A percentile compares a stretch with the other conserved stretches of the same genome.
Conservation (phyloP, 2,888 invertebrate species). For the Sinelater perroti region DNA sequence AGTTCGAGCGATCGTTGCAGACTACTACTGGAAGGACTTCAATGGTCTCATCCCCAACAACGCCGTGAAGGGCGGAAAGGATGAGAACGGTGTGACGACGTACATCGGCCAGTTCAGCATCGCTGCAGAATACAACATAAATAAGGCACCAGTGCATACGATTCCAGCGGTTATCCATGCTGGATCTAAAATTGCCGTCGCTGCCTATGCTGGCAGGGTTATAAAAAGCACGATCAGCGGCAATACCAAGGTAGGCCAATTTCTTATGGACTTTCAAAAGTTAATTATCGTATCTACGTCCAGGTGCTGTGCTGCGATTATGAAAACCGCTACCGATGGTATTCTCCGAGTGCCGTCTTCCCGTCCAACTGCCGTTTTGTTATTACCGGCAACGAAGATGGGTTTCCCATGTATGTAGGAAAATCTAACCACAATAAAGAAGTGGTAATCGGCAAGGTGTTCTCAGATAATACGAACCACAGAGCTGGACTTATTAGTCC, state of each 20-base stretch:
- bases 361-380: constrained; percentile 21
- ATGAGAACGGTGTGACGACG: constrained; percentile 3
- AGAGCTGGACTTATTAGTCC: constrained; percentile 1
- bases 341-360: constrained; percentile 3
- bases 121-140: constrained; percentile 1
- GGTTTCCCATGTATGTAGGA: constrained; percentile 22
- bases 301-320: constrained; percentile 30
- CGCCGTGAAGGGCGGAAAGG: constrained; percentile 24
- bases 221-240: not conserved
- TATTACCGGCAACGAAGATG: constrained; percentile 31
- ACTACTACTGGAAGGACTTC: constrained; percentile 20
- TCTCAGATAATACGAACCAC: constrained; percentile 2
- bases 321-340: constrained; percentile 22
- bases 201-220: not conserved
- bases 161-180: not conserved
- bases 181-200: not conserved
- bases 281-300: no score
- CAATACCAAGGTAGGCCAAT: constrained; percentile 13
- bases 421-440: constrained; percentile 7
- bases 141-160: not conserved
- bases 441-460: constrained; percentile 28
- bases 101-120: constrained; percentile 27
- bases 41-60: constrained; percentile 17
- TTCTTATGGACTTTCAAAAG: no score
- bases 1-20: constrained; percentile 38